phyloP scores from a whole-genome alignment of 2,113 vertebrate genomes.

The Syngnathoides biaculeatus region DNA sequence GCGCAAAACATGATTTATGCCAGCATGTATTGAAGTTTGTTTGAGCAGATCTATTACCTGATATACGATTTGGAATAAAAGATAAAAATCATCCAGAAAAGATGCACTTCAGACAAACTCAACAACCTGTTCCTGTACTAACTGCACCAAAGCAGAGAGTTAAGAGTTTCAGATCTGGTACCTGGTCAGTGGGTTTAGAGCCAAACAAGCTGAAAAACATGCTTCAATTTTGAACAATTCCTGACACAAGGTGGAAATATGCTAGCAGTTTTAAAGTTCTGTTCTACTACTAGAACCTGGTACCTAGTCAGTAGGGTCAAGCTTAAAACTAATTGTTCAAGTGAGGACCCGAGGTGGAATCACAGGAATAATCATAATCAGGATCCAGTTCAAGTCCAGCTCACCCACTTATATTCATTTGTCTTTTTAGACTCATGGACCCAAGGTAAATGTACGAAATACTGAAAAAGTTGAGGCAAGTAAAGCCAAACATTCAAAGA shows the following conservation, averaged over 20 bases:
- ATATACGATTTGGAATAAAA: too few species aligned
- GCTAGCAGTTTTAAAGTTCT: background rate
- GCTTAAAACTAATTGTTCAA: background rate
- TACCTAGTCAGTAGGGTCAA: background rate
- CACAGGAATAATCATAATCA: background rate
- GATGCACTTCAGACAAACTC: too few species aligned
- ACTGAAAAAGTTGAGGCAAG: slow-evolving; percentile 17
- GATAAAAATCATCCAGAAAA: too few species aligned
- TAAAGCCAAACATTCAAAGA: slow-evolving; percentile 42
- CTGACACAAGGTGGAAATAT: background rate
- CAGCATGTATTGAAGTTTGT: too few species aligned
- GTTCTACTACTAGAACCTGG: background rate
- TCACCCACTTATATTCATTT: background rate
- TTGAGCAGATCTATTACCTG: too few species aligned
- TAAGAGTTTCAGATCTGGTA: background rate
- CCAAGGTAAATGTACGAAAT: background rate
- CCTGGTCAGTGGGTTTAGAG: background rate
- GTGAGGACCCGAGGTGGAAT: background rate
- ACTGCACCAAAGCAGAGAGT: too few species aligned
- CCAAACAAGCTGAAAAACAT: background rate
- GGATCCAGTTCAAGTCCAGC: background rate
- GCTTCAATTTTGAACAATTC: background rate
- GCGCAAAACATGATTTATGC: too few species aligned
- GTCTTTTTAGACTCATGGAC: background rate
- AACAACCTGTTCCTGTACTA: too few species aligned